Evolutionary conservation across 2,113 vertebrate genomes (phyloP).

Genomic region (Pelmatolapia mariae): DNA sequence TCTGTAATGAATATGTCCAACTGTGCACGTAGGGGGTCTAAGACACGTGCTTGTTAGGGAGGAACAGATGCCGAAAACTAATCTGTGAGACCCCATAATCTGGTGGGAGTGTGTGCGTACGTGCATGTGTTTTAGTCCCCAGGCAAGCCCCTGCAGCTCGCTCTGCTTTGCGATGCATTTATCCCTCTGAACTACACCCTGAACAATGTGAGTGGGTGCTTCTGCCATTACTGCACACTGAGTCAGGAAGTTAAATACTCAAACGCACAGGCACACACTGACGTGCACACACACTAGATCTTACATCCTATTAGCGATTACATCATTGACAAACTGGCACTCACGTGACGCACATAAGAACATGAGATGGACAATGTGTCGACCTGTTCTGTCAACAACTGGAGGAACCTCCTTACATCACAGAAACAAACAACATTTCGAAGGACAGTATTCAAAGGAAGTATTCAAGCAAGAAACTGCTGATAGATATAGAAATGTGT

Average conservation of each 20-base stretch:
- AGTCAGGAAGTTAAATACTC: slow-evolving; percentile 36
- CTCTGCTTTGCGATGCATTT: slow-evolving; percentile 28
- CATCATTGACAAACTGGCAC: slow-evolving; percentile 32
- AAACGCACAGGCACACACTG: not conserved
- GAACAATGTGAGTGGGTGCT: slow-evolving; percentile 9
- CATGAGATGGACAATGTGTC: not conserved
- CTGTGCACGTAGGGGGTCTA: not conserved
- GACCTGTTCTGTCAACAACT: not conserved
- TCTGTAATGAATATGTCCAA: not conserved
- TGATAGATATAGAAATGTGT: not conserved
- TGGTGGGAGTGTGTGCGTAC: slow-evolving; percentile 5
- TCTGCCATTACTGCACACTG: slow-evolving; percentile 5
- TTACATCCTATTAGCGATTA: slow-evolving; percentile 45
- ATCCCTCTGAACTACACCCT: slow-evolving; percentile 36
- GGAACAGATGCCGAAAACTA: slow-evolving; percentile 51
- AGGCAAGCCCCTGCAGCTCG: slow-evolving; percentile 45
- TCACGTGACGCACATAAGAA: not conserved
- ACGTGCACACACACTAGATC: not conserved
- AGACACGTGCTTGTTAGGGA: slow-evolving; percentile 15
- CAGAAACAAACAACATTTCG: not conserved
- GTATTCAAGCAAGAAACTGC: not conserved
- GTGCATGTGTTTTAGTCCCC: slow-evolving; percentile 32
- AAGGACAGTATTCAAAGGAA: not conserved
- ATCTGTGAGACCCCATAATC: slow-evolving; percentile 61
- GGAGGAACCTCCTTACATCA: not conserved